These are phyloP conservation scores for Caenorhabditis sp. DNA, from an alignment of 2,888 invertebrate genomes.

Conservation along the genomic window DNA sequence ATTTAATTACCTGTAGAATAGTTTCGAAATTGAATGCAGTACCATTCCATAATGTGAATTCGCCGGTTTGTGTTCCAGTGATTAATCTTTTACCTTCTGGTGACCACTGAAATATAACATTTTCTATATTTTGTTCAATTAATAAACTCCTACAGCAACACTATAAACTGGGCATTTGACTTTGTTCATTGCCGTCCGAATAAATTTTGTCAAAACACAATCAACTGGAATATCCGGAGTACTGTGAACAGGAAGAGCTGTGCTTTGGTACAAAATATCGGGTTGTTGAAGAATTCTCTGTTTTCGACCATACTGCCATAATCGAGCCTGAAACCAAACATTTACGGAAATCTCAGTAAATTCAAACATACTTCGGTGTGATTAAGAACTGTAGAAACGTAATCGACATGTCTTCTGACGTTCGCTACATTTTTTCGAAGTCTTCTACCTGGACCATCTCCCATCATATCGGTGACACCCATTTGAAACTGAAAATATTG, in stretches of 20 bases:
- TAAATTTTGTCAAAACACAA: constrained; percentile 87
- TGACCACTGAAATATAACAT: constrained; percentile 81
- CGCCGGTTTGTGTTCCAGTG: constrained; percentile 98
- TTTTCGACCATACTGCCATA: constrained; percentile 90
- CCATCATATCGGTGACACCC: constrained; percentile 33
- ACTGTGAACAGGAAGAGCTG: constrained; percentile 88
- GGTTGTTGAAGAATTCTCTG: constrained; percentile 87
- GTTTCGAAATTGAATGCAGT: constrained; percentile 99
- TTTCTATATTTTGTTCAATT: too few species aligned
- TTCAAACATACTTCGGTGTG: constrained; percentile 59
- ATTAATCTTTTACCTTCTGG: constrained; percentile 96
- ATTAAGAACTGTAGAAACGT: constrained; percentile 66
- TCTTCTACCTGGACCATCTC: constrained; percentile 65
- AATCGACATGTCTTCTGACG: constrained; percentile 68
- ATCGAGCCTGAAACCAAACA: constrained; percentile 78
- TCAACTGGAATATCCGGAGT: constrained; percentile 94
- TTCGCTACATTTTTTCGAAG: constrained; percentile 70
- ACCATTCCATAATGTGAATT: constrained; percentile 99
- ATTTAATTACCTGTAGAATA: constrained; percentile 84
- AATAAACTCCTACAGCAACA: constrained; percentile 82
- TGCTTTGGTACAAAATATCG: constrained; percentile 84
- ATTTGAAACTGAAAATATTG: constrained; percentile 18
- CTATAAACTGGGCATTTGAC: constrained; percentile 99
- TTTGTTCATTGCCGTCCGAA: constrained; percentile 99
- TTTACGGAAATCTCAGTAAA: neutral